Evolutionary conservation across 1,140 invertebrate genomes (phyloP), one percentile per base, ranked within the genome.

Genomic region (Drosophila yakuba): DNA sequence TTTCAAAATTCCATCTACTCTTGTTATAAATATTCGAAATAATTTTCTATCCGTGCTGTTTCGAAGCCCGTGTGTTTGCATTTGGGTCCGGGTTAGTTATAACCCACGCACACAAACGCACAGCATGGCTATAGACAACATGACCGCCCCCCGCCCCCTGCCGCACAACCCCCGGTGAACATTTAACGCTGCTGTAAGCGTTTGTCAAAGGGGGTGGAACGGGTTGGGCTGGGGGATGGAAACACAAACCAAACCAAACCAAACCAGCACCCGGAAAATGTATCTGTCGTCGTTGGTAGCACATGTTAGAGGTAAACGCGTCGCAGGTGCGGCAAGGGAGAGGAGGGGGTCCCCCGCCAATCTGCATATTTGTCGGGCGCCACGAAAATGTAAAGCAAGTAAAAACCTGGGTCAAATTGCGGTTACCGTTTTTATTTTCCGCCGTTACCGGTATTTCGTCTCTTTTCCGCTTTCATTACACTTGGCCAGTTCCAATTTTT

Each of bases 341-440:
- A 25, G 25, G 8, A 4, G 14, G 15, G 20, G 1, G 2, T 20
- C 20, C 20, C 20, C 20, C 20, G 79, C 84, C 84, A 80, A 83
- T 88, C 83, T 86, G 84, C 84, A 86, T 88, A 86, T 86, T 86
- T 86, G 83, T 83, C 79, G 83, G 79, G 79, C 83, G 78, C 68
- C 82, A 75, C 80, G 60, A 75, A 75, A 84, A 78, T 80, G 67
- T 62, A 78, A 78, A 85, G 81, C 67, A 77, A 79, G 79, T 79
- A 89, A 83, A 85, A 88, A 83, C 83, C 73, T 64, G 80, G 80
- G 67, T 89, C 84, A 84, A 88, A 88, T 84, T 84, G 83, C 80
- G 83, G 83, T 89, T 88, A 89, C 71, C 66, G 76, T 62, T 85
- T 74, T 66, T 81, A 59, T 74, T 77, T 76, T 57, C 63, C 56